Base-by-base conservation (phyloP, 2,113 vertebrate genomes). In the Catharus bicknelli region DNA sequence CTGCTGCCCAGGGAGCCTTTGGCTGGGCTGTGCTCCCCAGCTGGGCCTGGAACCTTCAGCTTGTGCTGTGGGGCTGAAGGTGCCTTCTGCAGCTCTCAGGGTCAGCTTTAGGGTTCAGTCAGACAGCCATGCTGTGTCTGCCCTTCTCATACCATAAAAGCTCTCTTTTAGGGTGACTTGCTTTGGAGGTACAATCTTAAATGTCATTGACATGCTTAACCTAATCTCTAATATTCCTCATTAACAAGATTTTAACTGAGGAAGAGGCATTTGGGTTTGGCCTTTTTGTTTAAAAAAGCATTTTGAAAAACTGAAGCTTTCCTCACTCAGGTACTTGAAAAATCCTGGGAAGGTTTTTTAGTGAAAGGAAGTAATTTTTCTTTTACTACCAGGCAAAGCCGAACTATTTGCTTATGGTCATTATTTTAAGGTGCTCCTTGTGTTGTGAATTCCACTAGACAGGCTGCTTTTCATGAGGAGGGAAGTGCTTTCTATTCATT, bases 101-200 rank as follows among this genome's bases (percentile, higher is more conserved):
- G 72, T n/a, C n/a, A 17, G 15, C 21, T 43, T 83, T 21, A 27
- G 58, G 38, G 57, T 64, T 75, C 23, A 40, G 0, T 51, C 50
- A 36, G 50, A 21, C 25, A 40, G 5, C 14, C 1, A 0, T 2
- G 0, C 16, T 16, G 0, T 17, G 36, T 40, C 34, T 43, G 81
- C 59, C 2, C 66, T 64, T 68, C 1, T 40, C 2, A 0, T 27
- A 25, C 8, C 1, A 30, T 34, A 9, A 54, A 42, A 58, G 7
- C 54, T 47, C 38, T 63, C 40, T 55, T 43, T 14, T 20, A 13
- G 7, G 40, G 17, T 42, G 40, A 14, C 73, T 75, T 73, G 45
- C 30, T 63, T 27, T 59, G 76, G 55, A 58, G 30, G 5, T 34
- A 1, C 36, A 38, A 0, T 82, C 74, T 82, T 42, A 53, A 34